Percentiles rank a stretch among this genome's conserved stretches.
phyloP scores from a whole-genome alignment of 2,797 vertebrate genomes.

The Phataginus tetradactyla region DNA sequence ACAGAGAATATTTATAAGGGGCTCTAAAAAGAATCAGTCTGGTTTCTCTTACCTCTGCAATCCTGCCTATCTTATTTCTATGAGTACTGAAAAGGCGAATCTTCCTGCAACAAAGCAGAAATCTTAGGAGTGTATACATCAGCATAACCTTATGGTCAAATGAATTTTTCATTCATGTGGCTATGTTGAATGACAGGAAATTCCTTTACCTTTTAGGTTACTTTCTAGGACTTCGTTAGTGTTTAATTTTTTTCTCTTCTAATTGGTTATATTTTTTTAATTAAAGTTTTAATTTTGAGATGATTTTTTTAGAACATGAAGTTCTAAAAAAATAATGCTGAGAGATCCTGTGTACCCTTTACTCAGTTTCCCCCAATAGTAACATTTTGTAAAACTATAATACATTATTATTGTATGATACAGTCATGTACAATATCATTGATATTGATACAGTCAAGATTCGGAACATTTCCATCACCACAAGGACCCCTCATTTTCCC shows the following conservation, averaged over 20 bases:
- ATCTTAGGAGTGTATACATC: neutral
- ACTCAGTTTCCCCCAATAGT: neutral
- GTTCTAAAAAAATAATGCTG: neutral
- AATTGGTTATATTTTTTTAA: neutral
- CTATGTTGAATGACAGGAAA: neutral
- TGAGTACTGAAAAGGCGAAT: neutral
- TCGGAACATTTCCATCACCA: neutral
- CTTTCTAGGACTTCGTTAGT: neutral
- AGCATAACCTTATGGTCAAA: neutral
- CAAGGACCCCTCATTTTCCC: neutral
- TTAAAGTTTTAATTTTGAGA: constrained; percentile 2
- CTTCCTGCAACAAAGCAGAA: neutral
- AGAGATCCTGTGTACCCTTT: neutral
- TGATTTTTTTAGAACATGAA: neutral
- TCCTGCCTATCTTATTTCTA: neutral
- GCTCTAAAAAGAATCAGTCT: neutral
- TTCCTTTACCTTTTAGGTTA: neutral
- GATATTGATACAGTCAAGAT: neutral
- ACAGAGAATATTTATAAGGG: constrained; percentile 47
- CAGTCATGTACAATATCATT: neutral
- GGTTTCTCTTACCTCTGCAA: neutral
- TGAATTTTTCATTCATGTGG: neutral
- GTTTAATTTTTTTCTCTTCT: neutral
- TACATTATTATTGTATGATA: neutral
- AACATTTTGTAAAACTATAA: neutral